Evolutionary conservation across 2,888 invertebrate species (phyloP), one percentile per base, ranked within the genome.

Genomic region (Eumacrocentrus americanus): DNA sequence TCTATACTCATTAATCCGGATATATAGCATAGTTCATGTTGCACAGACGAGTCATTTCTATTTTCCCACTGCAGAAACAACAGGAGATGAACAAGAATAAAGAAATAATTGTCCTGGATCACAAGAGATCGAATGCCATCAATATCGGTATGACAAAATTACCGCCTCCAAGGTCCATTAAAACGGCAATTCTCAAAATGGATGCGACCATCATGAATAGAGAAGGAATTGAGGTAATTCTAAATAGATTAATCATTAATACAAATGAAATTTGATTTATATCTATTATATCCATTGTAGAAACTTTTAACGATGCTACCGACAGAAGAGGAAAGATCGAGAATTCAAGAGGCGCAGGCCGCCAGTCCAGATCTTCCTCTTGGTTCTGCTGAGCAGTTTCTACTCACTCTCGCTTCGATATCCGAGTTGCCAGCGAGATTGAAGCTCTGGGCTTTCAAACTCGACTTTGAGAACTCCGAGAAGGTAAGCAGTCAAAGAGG

Each of bases 81-180:
- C 90, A 91, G 82, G 91, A 91, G 77, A 83, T 90, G 81, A 91
- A 90, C 75, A 91, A 91, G 75, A 94, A 91, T 82, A 94, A 94
- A 79, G 94, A 95, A 82, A 89, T 96, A 64, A 92, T 97, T 58
- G 97, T 99, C 38, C 83, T 99, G 81, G 96, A 97, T 81, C 91
- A 96, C 46, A 99, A 98, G 81, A 87, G 99, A 67, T 99, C 99
- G 5, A 99, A 99, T 81, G 98, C 97, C 40, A 99, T 99, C 71
- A 99, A 99, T 81, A 99, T 99, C 72, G 98, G 98, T 12, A 93
- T 99, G 91, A 99, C 98, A 18, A 98, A 98, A 80, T 84, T 99
- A 66, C 99, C 99, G 1, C 98, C 98, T 0, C 95, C 98, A 0
- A 88, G 97, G 67, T 95, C 98, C 5, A 99, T 99, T 66, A 98